Conservation (phyloP, 2,888 invertebrate genomes). For the Leptopterna dolabrata region DNA sequence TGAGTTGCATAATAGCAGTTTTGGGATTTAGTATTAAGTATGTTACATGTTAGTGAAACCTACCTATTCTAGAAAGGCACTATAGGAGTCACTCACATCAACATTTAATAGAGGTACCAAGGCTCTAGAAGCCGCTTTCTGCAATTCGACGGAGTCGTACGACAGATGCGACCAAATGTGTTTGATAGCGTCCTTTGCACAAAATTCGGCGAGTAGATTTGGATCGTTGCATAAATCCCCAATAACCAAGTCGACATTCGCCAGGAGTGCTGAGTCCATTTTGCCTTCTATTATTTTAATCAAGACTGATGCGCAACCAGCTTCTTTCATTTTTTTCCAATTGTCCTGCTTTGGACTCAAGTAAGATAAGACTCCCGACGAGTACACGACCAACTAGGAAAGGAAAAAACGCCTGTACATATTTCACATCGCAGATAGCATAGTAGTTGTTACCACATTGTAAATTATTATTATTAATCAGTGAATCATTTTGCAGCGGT, state of each 20-base stretch:
- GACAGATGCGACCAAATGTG: conserved; percentile 48
- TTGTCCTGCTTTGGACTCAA: conserved; percentile 38
- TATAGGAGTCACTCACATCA: conserved; percentile 4
- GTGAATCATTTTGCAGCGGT: no score
- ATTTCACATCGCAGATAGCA: no score
- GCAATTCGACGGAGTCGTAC: conserved; percentile 28
- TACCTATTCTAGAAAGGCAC: no score
- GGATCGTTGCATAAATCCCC: conserved; percentile 44
- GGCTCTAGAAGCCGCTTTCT: conserved; percentile 41
- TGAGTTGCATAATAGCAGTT: no score
- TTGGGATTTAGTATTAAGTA: no score
- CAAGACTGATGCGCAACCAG: conserved; percentile 14
- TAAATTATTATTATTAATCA: no score
- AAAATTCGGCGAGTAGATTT: conserved; percentile 23
- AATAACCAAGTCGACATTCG: conserved; percentile 40
- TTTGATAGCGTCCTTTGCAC: conserved; percentile 30
- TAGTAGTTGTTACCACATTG: no score
- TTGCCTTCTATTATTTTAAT: conserved; percentile 39
- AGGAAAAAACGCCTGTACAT: no score
- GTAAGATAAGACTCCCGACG: conserved; percentile 43
- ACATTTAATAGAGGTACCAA: conserved; percentile 36
- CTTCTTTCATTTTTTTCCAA: conserved; percentile 42
- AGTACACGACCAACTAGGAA: conserved; percentile 36
- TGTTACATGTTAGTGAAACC: no score
- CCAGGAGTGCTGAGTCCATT: conserved; percentile 24